phyloP scores from a whole-genome alignment of 37 sponge, comb jelly and placozoan genomes.

The Cliona cf. orientalis region DNA sequence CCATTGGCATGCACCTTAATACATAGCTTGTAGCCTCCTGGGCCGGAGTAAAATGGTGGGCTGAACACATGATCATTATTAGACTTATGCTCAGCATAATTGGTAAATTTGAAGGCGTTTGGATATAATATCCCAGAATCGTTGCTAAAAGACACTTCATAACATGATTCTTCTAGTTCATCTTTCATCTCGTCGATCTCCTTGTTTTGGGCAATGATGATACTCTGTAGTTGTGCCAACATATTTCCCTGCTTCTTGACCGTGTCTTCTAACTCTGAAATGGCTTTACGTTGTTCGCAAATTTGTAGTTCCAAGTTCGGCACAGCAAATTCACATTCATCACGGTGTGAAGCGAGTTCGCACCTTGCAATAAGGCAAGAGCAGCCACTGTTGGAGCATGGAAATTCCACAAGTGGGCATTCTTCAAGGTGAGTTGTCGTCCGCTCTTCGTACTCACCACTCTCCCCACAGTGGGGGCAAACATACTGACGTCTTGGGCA shows the following conservation, averaged over 20 bases:
- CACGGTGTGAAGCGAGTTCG: constrained; percentile 4
- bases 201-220: no score
- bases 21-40: constrained; percentile 43
- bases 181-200: no score
- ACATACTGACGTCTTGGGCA: constrained; percentile 26
- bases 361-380: not conserved
- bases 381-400: constrained; percentile 27
- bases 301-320: no score
- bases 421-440: constrained; percentile 22
- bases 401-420: constrained; percentile 12
- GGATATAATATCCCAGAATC: no score
- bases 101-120: not conserved
- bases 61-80: not conserved
- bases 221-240: no score
- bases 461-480: constrained; percentile 48
- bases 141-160: no score
- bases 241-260: no score
- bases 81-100: not conserved
- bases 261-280: no score
- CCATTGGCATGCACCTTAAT: constrained; percentile 29
- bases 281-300: no score
- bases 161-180: no score
- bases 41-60: constrained; percentile 24
- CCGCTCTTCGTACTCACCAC: constrained; percentile 11
- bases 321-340: not conserved